Evolutionary conservation across 2,113 vertebrate species (phyloP), one percentile per base, ranked within the genome.

Genomic region (Phocoena sinus): DNA sequence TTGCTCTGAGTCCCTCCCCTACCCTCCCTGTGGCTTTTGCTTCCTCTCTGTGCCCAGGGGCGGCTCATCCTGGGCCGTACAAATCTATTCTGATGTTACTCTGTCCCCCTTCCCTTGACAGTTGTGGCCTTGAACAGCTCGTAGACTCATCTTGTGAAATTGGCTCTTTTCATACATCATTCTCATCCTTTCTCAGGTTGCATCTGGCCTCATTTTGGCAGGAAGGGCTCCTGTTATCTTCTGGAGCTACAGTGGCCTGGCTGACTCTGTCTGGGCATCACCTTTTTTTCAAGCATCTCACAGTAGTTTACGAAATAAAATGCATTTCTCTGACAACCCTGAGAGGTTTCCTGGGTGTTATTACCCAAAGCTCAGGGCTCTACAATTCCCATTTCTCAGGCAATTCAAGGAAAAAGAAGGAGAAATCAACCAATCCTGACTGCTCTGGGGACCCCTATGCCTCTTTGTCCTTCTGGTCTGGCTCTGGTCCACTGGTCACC

Each of bases 231-330:
- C 70, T 26, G 47, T 89, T 41, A 25, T 18, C 74, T 77, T 58
- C 36, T 11, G 26, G 47, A 73, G 82, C 21, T 15, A 5, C 33
- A 5, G 13, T 36, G 50, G 38, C 63, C 41, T 31, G 87, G 91
- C 82, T 89, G 1, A 0, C 17, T 36, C 15, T 6, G n/a, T 2
- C 28, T 20, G 2, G 41, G 17, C 4, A 0, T 36, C 3, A 3
- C 8, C 71, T 85, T 90, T 89, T 63, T 80, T 79, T 21, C n/a
- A 53, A 38, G 14, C 38, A 20, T 63, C 41, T 77, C 56, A 68
- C 44, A 58, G 80, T 10, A 12, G 21, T 65, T 91, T 44, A 73
- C 47, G 77, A 83, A 79, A 91, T 44, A 41, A 90, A 87, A 80
- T 28, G 60, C 14, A 28, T 90, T 81, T 93, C 56, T 87, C 38